Percentiles rank a stretch among this genome's conserved stretches.
phyloP scores from a whole-genome alignment of 35 echinoderm and acorn worm species.

The Acanthaster planci region DNA sequence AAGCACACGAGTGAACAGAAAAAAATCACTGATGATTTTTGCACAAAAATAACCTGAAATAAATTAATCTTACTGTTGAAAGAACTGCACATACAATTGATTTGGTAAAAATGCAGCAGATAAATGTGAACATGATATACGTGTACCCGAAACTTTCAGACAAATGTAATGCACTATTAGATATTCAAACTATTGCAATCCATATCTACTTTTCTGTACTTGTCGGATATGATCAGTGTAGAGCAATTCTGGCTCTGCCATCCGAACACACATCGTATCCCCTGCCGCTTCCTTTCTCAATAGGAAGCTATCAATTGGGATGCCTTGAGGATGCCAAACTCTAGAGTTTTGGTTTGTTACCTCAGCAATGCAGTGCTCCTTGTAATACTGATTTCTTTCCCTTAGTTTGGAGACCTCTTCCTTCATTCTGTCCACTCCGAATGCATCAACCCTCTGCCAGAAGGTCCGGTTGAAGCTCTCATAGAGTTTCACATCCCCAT shows the following conservation, averaged over 20 bases:
- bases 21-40: no score
- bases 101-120: no score
- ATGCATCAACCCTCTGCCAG: conserved; percentile 69
- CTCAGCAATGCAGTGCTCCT: conserved; percentile 58
- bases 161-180: no score
- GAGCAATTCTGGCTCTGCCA: conserved; percentile 57
- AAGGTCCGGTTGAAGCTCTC: conserved; percentile 84
- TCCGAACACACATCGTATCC: conserved; percentile 44
- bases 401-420: conserved; percentile 55
- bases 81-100: no score
- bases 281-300: conserved; percentile 38
- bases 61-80: no score
- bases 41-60: no score
- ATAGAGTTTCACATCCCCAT: conserved; percentile 75
- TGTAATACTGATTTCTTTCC: conserved; percentile 33
- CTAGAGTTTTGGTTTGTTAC: conserved; percentile 30
- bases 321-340: conserved; percentile 63
- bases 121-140: no score
- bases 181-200: neutral
- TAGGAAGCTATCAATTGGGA: conserved; percentile 50
- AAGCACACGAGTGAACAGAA: no score
- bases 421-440: conserved; percentile 75
- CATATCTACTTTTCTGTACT: conserved; percentile 46
- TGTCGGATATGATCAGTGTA: conserved; percentile 59
- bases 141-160: no score